Evolutionary conservation across 2,888 invertebrate species (phyloP).

Genomic region (Cactoblastis cactorum): DNA sequence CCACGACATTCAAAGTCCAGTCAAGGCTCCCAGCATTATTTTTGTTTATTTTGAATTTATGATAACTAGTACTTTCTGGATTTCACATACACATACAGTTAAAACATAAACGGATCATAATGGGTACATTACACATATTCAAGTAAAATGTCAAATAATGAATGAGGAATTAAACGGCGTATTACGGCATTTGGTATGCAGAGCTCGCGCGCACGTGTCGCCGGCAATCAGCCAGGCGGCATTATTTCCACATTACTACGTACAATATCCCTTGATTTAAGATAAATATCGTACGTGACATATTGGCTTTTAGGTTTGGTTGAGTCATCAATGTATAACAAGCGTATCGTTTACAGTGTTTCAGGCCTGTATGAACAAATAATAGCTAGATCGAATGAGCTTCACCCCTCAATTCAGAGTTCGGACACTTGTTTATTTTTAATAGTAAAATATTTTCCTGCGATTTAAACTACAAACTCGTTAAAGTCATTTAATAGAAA

Average conservation of each 20-base stretch:
- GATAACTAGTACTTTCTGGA: no score
- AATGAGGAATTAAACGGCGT: constrained; percentile 30
- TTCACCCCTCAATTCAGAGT: no score
- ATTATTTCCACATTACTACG: constrained; percentile 43
- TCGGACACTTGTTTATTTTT: no score
- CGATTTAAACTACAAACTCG: no score
- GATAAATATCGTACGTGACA: constrained; percentile 20
- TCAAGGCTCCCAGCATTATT: no score
- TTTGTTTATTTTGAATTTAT: no score
- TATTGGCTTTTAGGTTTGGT: neutral
- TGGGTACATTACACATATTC: constrained; percentile 36
- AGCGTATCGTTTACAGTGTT: neutral
- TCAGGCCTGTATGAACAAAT: no score
- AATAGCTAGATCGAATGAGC: no score
- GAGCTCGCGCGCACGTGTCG: constrained; percentile 35
- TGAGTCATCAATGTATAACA: neutral
- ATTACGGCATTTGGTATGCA: constrained; percentile 34
- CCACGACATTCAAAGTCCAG: no score
- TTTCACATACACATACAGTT: no score
- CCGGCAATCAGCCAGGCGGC: constrained; percentile 36
- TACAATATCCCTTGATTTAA: constrained; percentile 36
- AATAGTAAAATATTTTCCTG: no score
- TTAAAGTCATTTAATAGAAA: no score
- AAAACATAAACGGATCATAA: constrained; percentile 25
- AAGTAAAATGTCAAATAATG: constrained; percentile 30